Evolutionary conservation across 2,888 invertebrate species (phyloP).

Genomic region (Halictus quadricinctus): DNA sequence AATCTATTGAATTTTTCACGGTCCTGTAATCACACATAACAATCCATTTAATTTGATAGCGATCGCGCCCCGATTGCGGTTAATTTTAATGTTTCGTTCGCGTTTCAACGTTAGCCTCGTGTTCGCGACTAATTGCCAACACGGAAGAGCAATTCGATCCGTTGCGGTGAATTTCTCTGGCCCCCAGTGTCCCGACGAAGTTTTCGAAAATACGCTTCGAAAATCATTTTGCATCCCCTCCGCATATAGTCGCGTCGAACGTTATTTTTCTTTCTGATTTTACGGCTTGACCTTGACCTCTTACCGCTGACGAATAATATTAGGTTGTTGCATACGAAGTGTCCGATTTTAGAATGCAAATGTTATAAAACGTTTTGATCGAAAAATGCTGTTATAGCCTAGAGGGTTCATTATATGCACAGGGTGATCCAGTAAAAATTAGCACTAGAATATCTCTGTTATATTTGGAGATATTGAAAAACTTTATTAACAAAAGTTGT

Average conservation of each 20-base stretch:
- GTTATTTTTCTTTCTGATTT: no score
- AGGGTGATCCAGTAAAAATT: no score
- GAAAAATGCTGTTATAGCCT: no score
- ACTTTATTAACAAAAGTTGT: no score
- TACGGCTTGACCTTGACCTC: no score
- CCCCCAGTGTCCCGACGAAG: not conserved
- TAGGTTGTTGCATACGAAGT: no score
- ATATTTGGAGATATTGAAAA: no score
- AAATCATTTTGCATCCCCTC: not conserved
- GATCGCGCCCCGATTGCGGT: constrained; percentile 25
- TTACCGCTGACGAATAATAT: no score
- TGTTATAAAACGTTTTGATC: no score
- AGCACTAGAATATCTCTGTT: no score
- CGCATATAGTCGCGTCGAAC: not conserved
- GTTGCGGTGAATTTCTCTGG: not conserved
- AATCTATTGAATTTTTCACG: constrained; percentile 51
- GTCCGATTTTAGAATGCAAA: no score
- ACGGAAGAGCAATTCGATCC: not conserved
- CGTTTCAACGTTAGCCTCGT: constrained; percentile 1
- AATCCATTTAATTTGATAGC: constrained; percentile 52
- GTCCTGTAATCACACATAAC: constrained; percentile 37
- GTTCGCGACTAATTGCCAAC: not conserved
- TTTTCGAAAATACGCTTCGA: not conserved
- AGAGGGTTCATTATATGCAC: no score
- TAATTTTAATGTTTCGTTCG: constrained; percentile 37